A percentile compares a stretch with the other conserved stretches of the same genome.
phyloP scores from a whole-genome alignment of 2,797 vertebrate genomes.

The Mormyrops attenuatus region DNA sequence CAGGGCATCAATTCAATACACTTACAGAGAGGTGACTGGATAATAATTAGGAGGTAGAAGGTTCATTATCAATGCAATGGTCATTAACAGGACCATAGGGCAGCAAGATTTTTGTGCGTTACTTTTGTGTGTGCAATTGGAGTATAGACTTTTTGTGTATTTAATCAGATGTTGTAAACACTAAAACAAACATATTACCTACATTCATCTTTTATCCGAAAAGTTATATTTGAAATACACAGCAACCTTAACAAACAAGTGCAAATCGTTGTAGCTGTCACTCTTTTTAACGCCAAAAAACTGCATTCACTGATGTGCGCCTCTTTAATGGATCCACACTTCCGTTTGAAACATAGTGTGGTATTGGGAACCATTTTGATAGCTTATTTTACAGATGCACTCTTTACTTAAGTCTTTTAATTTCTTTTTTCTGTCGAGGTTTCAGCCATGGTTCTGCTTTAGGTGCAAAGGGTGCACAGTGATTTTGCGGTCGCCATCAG shows the following conservation, averaged over 20 bases:
- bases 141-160: not conserved
- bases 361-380: not conserved
- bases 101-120: not conserved
- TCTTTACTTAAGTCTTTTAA: conserved; percentile 19
- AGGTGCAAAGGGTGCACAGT: conserved; percentile 10
- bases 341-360: not conserved
- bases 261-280: conserved; percentile 14
- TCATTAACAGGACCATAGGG: not conserved
- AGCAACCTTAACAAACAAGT: not conserved
- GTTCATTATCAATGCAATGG: not conserved
- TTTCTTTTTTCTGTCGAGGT: not conserved
- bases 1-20: not conserved
- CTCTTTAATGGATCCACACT: conserved; percentile 14
- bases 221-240: not conserved
- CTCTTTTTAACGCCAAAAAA: conserved; percentile 20
- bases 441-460: not conserved
- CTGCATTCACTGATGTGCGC: not conserved
- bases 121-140: not conserved
- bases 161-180: not conserved
- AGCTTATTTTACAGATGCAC: conserved; percentile 19
- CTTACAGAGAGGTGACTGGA: not conserved
- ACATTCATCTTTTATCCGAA: not conserved
- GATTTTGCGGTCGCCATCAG: conserved; percentile 30
- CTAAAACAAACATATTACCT: not conserved
- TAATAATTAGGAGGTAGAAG: not conserved